Percentiles rank a stretch among this genome's conserved stretches.
phyloP scores from a whole-genome alignment of 2,888 invertebrate species.

The Drosophila fulvimacula region DNA sequence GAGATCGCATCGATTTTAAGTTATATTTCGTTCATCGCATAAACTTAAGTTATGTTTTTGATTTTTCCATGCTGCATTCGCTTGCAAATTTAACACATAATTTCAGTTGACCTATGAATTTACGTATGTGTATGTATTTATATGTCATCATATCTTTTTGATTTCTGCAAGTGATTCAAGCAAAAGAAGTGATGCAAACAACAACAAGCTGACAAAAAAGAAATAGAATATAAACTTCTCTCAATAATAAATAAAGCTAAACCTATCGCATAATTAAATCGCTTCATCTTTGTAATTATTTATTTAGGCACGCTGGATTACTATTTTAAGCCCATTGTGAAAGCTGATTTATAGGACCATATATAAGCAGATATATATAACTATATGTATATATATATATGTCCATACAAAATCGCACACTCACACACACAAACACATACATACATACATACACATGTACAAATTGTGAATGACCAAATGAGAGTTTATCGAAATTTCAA shows the following conservation, averaged over 20 bases:
- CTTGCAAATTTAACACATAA: constrained; percentile 18
- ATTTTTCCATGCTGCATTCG: constrained; percentile 7
- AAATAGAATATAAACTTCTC: constrained; percentile 36
- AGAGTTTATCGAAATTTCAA: constrained; percentile 18
- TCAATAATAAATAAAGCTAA: constrained; percentile 57
- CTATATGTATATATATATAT: constrained; percentile 4
- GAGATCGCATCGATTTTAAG: constrained; percentile 50
- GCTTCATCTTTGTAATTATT: constrained; percentile 53
- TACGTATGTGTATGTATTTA: constrained; percentile 34
- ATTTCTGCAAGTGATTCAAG: constrained; percentile 13
- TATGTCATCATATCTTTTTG: background rate
- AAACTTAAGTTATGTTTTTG: constrained; percentile 27
- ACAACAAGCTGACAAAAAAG: constrained; percentile 23
- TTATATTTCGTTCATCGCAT: constrained; percentile 39
- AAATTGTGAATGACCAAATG: constrained; percentile 46
- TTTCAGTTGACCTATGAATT: constrained; percentile 31
- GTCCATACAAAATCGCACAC: background rate
- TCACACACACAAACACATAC: background rate
- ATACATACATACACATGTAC: constrained; percentile 21
- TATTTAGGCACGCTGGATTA: constrained; percentile 55
- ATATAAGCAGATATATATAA: constrained; percentile 12
- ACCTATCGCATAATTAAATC: constrained; percentile 36
- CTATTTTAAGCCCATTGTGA: constrained; percentile 39
- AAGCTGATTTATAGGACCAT: constrained; percentile 32
- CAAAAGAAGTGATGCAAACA: constrained; percentile 13